phyloP scores from a whole-genome alignment of 2,888 invertebrate species.

The Cyclophora punctaria region DNA sequence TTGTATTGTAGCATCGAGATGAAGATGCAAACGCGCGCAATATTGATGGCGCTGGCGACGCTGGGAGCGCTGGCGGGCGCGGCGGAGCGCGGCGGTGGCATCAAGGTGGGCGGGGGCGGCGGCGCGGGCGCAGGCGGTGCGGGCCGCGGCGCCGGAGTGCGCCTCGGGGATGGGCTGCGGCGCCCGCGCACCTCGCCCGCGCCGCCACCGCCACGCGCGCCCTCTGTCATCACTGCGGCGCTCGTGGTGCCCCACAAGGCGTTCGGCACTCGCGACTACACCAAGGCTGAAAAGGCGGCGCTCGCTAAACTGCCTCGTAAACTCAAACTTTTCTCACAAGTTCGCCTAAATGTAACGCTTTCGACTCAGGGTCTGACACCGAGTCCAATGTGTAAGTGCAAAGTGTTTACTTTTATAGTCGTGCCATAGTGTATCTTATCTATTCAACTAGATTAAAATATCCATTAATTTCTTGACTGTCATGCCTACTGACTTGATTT shows the following conservation, averaged over 20 bases:
- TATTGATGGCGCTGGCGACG: conserved; percentile 59
- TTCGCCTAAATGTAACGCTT: conserved; percentile 80
- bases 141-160: conserved; percentile 56
- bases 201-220: conserved; percentile 59
- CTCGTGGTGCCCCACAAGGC: conserved; percentile 85
- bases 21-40: conserved; percentile 65
- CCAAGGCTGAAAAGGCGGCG: conserved; percentile 80
- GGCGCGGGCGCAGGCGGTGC: conserved; percentile 49
- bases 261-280: conserved; percentile 83
- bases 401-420: no score
- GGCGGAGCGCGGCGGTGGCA: conserved; percentile 60
- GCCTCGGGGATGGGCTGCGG: conserved; percentile 49
- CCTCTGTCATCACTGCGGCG: conserved; percentile 78
- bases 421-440: no score
- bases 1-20: conserved; percentile 46
- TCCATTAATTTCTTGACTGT: conserved; percentile 14
- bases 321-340: conserved; percentile 80
- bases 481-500: conserved; percentile 27
- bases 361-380: conserved; percentile 84
- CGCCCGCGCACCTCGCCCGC: conserved; percentile 63
- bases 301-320: conserved; percentile 79
- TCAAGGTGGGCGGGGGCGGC: conserved; percentile 54
- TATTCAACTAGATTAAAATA: no score
- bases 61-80: conserved; percentile 52
- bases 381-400: conserved; percentile 82